Base-by-base conservation (phyloP, 2,888 invertebrate genomes). In the Clunio marinus region DNA sequence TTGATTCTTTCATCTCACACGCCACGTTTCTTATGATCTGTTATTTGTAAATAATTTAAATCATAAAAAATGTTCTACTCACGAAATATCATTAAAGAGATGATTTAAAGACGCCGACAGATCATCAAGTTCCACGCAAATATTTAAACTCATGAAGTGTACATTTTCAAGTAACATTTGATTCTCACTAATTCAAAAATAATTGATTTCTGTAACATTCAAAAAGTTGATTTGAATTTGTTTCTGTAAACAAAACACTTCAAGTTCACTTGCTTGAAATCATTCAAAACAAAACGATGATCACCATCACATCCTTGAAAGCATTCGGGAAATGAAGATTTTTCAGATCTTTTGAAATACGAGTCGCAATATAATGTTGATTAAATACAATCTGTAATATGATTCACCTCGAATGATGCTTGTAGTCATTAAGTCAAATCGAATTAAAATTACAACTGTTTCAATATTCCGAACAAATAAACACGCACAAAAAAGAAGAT, bases 131-230 rank as follows among this genome's bases (percentile, higher is more conserved):
- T 32, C 35, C 35, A 32, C 5, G 35, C 35, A 13, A 32, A 32
- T 32, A 13, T 8, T 32, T 13, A 17, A n/a, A n/a, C n/a, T n/a
- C n/a, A n/a, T n/a, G n/a, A 51, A 22, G 22, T 51, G 22, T 20
- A 17, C 20, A 51, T 22, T 15, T 45, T 45, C 22, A 22, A 22
- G 51, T 22, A 17, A 51, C 51, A 17, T 51, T 41, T 22, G 22
- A 13, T 22, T 51, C 51, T 2, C 60, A 46, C 28, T 65, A 65
- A 65, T 65, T 65, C 27, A 41, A 27, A 46, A 46, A 65, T 65
- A 65, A 65, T 65, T 65, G 63, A 65, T 65, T 46, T 65, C 22
- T 46, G 25, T 51, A 17, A 51, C 20, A 22, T 7, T 22, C 13
- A 13, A 32, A 32, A 32, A 32, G 35, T 32, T 32, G 13, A 8